Conservation (phyloP, 2,888 invertebrate genomes). For the Lottia gigantea region DNA sequence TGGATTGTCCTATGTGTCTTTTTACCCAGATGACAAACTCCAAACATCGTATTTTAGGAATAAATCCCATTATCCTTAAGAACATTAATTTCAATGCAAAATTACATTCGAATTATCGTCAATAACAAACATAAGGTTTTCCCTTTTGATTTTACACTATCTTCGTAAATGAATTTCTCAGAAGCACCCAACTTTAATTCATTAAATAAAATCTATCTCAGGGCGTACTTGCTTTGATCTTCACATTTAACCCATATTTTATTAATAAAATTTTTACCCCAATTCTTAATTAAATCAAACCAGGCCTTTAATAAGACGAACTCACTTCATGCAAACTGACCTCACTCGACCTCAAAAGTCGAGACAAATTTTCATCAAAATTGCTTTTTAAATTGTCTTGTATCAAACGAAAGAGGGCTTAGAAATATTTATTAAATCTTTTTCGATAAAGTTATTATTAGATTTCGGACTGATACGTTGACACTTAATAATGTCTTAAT, state of each 20-base stretch:
- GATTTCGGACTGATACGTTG: neutral
- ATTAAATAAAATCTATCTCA: neutral
- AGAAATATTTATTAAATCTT: neutral
- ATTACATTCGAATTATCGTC: too few species aligned
- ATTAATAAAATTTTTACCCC: neutral
- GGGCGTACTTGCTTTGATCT: constrained; percentile 2
- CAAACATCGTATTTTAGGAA: too few species aligned
- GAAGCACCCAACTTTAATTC: neutral
- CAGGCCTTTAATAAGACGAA: constrained; percentile 1
- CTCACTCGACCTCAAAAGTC: neutral
- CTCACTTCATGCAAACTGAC: neutral
- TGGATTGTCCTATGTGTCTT: too few species aligned
- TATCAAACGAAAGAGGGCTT: constrained; percentile 1
- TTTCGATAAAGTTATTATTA: neutral
- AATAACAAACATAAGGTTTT: too few species aligned
- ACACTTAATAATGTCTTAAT: neutral
- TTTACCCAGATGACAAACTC: too few species aligned
- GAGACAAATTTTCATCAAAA: neutral
- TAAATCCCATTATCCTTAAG: too few species aligned
- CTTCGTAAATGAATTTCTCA: too few species aligned
- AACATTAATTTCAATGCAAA: too few species aligned
- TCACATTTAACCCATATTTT: constrained; percentile 7
- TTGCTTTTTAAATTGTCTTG: constrained; percentile 1
- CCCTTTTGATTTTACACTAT: too few species aligned
- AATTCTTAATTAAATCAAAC: constrained; percentile 4